A percentile compares a stretch with the other conserved stretches of the same genome.
phyloP scores from a whole-genome alignment of 1,140 invertebrate genomes.

The Archivesica marissinica region DNA sequence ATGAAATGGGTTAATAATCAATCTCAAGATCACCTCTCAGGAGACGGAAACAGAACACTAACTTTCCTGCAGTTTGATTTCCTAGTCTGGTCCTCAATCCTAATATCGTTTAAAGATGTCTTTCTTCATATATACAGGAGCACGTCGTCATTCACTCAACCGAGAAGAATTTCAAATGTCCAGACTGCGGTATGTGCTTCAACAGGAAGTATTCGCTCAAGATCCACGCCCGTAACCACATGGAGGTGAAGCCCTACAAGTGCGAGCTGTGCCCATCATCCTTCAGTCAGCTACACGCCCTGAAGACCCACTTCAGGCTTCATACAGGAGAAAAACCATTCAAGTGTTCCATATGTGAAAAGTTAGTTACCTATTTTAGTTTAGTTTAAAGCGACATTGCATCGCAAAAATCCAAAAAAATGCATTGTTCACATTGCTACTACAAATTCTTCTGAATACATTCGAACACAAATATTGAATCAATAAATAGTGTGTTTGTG shows the following conservation, averaged over 20 bases:
- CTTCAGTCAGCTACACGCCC: conserved; percentile 44
- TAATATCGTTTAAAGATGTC: too few relatives aligned
- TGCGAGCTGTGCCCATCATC: conserved; percentile 51
- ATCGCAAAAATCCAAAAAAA: too few relatives aligned
- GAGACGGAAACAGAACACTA: too few relatives aligned
- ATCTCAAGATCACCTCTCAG: too few relatives aligned
- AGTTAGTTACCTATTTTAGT: not conserved
- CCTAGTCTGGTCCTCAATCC: too few relatives aligned
- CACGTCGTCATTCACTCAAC: conserved; percentile 25
- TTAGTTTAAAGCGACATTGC: too few relatives aligned
- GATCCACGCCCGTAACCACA: conserved; percentile 39
- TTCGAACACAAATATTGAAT: too few relatives aligned
- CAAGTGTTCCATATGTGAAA: conserved; percentile 71
- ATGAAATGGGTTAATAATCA: too few relatives aligned
- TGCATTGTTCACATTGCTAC: too few relatives aligned
- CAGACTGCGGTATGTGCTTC: conserved; percentile 37
- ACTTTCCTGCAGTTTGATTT: too few relatives aligned
- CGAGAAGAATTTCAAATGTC: conserved; percentile 46
- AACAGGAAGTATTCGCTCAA: conserved; percentile 26
- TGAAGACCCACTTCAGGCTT: conserved; percentile 45
- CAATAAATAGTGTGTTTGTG: too few relatives aligned
- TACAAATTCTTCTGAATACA: too few relatives aligned
- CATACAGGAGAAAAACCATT: conserved; percentile 61
- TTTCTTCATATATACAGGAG: conserved; percentile 16
- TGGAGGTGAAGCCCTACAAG: conserved; percentile 33